These are phyloP conservation scores for Rhagologus leucostigma DNA, from an alignment of 2,113 vertebrate species.

Conservation along the genomic window DNA sequence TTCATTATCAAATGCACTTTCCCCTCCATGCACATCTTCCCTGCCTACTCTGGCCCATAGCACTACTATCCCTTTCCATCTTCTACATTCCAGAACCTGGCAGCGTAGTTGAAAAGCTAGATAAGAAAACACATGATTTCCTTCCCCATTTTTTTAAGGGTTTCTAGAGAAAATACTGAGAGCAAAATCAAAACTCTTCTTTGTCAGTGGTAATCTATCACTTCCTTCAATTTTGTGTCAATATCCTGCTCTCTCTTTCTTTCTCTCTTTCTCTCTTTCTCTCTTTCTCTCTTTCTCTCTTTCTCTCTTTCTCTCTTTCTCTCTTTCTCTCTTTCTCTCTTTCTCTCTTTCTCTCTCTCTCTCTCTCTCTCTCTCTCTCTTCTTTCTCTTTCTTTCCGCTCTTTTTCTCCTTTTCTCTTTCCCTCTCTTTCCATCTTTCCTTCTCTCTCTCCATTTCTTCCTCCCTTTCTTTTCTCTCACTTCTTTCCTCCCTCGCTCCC, in stretches of 20 bases:
- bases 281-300: too few species aligned
- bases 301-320: rapidly evolving
- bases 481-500: not conserved
- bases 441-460: not conserved
- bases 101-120: not conserved
- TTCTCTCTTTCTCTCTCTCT: rapidly evolving
- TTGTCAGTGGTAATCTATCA: not conserved
- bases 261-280: not conserved
- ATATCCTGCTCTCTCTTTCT: not conserved
- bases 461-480: not conserved
- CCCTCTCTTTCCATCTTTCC: too few species aligned
- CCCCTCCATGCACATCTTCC: not conserved
- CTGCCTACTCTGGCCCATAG: not conserved
- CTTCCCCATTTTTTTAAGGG: rapidly evolving
- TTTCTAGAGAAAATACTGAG: not conserved
- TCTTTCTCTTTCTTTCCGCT: not conserved
- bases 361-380: not conserved
- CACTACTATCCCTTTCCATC: not conserved
- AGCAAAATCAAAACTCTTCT: not conserved
- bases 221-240: not conserved
- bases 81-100: not conserved
- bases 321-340: rapidly evolving
- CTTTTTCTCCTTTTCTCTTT: rapidly evolving
- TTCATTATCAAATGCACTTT: not conserved
- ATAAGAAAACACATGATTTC: not conserved